These are phyloP conservation scores for Drosophila cardini DNA, from an alignment of 1,140 invertebrate genomes.

Conservation along the genomic window DNA sequence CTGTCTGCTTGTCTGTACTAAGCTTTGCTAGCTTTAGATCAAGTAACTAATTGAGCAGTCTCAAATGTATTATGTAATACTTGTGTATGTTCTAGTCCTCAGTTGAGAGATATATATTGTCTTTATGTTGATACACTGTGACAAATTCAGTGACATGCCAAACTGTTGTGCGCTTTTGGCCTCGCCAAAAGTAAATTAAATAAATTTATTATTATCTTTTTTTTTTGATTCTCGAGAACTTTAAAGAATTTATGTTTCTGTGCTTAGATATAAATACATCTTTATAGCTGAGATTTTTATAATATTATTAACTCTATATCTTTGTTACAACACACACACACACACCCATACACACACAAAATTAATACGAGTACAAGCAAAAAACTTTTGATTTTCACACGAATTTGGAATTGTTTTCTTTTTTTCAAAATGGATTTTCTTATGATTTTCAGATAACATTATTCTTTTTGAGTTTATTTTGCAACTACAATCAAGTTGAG, in stretches of 20 bases:
- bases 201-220: constrained; percentile 37
- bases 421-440: constrained; percentile 15
- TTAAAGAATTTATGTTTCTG: constrained; percentile 54
- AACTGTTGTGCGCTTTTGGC: constrained; percentile 38
- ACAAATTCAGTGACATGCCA: constrained; percentile 24
- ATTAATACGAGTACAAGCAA: constrained; percentile 47
- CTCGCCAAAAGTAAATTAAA: constrained; percentile 45
- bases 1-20: constrained; percentile 52
- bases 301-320: constrained; percentile 23
- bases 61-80: constrained; percentile 32
- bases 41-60: constrained; percentile 29
- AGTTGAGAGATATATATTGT: constrained; percentile 12
- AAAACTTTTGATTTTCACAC: constrained; percentile 58
- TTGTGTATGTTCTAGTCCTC: constrained; percentile 43
- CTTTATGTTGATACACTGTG: neutral
- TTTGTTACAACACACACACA: constrained; percentile 51
- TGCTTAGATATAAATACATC: constrained; percentile 8
- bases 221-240: constrained; percentile 35
- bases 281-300: constrained; percentile 19
- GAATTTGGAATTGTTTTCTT: constrained; percentile 6
- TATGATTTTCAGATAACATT: constrained; percentile 7
- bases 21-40: neutral
- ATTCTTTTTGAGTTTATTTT: constrained; percentile 1
- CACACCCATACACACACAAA: no score
- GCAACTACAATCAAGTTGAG: constrained; percentile 58